Evolutionary conservation across 2,888 invertebrate species (phyloP).

Genomic region (Eucera pruinosa): DNA sequence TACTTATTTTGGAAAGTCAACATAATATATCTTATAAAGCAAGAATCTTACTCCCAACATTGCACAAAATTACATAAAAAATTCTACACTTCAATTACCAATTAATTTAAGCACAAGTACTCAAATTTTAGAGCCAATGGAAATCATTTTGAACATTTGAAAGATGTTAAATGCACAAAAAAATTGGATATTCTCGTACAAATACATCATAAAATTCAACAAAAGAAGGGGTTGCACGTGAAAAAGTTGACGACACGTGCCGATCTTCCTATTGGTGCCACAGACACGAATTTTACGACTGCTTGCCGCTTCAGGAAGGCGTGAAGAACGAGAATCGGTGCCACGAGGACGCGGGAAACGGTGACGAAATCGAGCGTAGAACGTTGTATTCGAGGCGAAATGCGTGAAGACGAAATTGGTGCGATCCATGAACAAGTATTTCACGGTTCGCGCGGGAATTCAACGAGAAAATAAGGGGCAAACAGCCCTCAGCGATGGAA

Average conservation of each 20-base stretch:
- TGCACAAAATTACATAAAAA: not conserved
- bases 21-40: not conserved
- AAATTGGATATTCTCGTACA: too few species aligned
- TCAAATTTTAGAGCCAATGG: not conserved
- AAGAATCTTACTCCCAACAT: not conserved
- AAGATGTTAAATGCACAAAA: not conserved
- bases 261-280: not conserved
- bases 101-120: not conserved
- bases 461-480: slow-evolving; percentile 10
- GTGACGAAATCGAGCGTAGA: slow-evolving; percentile 32
- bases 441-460: slow-evolving; percentile 24
- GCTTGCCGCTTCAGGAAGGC: slow-evolving; percentile 4
- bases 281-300: slow-evolving; percentile 22
- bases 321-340: slow-evolving; percentile 37
- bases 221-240: slow-evolving; percentile 20
- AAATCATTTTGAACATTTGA: not conserved
- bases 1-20: too few species aligned
- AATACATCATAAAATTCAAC: not conserved
- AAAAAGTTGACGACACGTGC: slow-evolving; percentile 13
- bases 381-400: slow-evolving; percentile 3
- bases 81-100: too few species aligned
- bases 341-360: slow-evolving; percentile 48
- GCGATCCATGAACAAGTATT: slow-evolving; percentile 18
- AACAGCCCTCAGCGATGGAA: slow-evolving; percentile 27
- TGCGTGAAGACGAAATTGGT: slow-evolving; percentile 16